Evolutionary conservation across 2,797 vertebrate genomes (phyloP), one percentile per base, ranked within the genome.

Genomic region (Mastacembelus armatus): DNA sequence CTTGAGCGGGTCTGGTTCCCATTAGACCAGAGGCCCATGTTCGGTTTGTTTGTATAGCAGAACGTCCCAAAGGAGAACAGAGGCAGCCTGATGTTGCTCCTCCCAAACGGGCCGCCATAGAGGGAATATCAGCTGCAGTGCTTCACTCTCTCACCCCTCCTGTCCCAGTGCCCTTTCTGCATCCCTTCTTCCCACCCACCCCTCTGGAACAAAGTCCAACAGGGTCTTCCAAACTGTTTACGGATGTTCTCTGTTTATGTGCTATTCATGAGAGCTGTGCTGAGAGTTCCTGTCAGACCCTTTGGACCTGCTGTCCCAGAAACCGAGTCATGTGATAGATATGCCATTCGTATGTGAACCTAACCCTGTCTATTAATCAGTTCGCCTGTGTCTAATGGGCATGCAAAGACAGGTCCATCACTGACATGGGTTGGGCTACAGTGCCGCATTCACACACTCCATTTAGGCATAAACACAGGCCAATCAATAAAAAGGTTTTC

Each of bases 31-130:
- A 88, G 91, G 90, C 90, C 87, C 58, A 55, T 87, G 74, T 83
- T 89, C 57, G 69, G 86, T 91, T 92, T 93, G 91, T 93, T 92
- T 93, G 89, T 87, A 90, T 91, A 92, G 88, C 90, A 88, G 84
- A 87, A 69, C 42, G 81, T 92, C 93, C 93, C 92, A 72, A 45
- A 90, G 90, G 91, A 90, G 89, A 86, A 64, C 72, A 66, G 74
- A 80, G 86, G 83, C 83, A 66, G 88, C 57, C 81, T 77, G 85
- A 80, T 83, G 80, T 83, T 80, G 85, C 92, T 92, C 91, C 90
- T 84, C 88, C 89, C 87, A 81, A 47, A 64, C 32, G 36, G 51
- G 71, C 63, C 55, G 57, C 76, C 67, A 85, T 86, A 57, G 73
- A 90, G 79, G 73, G 74, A 90, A 86, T 75, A 87, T 92, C 88